Evolutionary conservation across 2,113 vertebrate genomes (phyloP).

Genomic region (Vicugna pacos): DNA sequence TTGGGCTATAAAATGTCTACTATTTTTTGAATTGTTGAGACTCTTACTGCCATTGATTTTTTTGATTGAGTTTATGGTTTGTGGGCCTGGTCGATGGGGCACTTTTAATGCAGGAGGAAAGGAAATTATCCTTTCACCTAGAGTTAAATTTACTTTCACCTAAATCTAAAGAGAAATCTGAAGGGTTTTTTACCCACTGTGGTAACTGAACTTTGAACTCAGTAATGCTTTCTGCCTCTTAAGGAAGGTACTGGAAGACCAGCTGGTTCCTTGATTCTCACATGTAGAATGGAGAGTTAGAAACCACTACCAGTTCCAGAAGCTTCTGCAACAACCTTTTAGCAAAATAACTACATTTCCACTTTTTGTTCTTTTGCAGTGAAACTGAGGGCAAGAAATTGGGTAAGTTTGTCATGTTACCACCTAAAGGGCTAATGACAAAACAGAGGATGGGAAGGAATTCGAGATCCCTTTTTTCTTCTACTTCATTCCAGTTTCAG

Average conservation of each 20-base stretch:
- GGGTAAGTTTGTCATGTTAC: neutral
- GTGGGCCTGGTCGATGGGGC: neutral
- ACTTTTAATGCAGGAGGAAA: slow-evolving; percentile 36
- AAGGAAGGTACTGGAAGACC: slow-evolving; percentile 6
- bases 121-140: slow-evolving; percentile 53
- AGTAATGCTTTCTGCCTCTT: neutral
- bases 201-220: neutral
- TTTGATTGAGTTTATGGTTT: slow-evolving; percentile 56
- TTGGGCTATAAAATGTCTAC: slow-evolving; percentile 20
- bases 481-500: neutral
- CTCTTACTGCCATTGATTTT: slow-evolving; percentile 53
- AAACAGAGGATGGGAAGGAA: neutral
- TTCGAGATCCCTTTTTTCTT: neutral
- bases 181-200: neutral
- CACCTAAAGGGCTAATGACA: neutral
- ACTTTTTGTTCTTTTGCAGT: neutral
- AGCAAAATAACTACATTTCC: neutral
- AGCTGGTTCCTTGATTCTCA: neutral
- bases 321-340: neutral
- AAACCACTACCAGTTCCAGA: neutral
- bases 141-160: slow-evolving; percentile 6
- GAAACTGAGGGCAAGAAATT: neutral
- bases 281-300: neutral
- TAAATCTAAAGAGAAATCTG: slow-evolving; percentile 36
- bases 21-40: slow-evolving; percentile 35